Base-by-base conservation (phyloP, 2,797 vertebrate species). In the Megaceryle alcyon region DNA sequence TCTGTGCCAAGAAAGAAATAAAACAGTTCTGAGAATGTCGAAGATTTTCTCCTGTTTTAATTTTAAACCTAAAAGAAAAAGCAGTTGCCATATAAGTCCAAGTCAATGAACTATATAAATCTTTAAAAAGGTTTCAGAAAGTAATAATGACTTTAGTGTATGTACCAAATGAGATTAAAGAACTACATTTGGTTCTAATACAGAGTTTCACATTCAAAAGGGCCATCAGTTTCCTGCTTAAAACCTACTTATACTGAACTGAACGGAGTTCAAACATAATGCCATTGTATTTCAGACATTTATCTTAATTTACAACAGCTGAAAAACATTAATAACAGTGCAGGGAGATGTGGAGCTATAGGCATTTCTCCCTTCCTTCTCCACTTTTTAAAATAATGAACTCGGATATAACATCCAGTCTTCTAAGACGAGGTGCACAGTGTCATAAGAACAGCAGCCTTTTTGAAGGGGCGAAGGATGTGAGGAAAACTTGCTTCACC, bases 91-190 rank as follows among this genome's bases (percentile, higher is more conserved):
- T 92, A 48, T 86, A 95, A 95, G 90, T 88, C 93, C 37, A 92
- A 92, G 78, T 81, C 86, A 89, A 89, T 94, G 92, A 94, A 93
- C 93, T 92, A 90, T 80, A 96, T 97, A 96, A 97, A 95, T 97
- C 95, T 97, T 95, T 90, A 61, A 92, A 96, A 97, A 95, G 92
- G 88, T 94, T 97, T 97, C 90, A 94, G 95, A 92, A 97, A 96
- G 93, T 95, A 95, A 96, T 96, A 97, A 97, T 96, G 94, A 97
- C 93, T 98, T 96, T 92, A 95, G 94, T 96, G 75, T 97, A 97
- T 86, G 73, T 90, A 92, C 92, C 83, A 96, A 96, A 96, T 91
- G 92, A 95, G 95, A 97, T 97, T 95, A 95, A 97, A 97, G 96
- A 95, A 59, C 85, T 96, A 81, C 91, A 92, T 86, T 96, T 98